Conservation (phyloP, 1,140 invertebrate species). For the Pomacea maculata region DNA sequence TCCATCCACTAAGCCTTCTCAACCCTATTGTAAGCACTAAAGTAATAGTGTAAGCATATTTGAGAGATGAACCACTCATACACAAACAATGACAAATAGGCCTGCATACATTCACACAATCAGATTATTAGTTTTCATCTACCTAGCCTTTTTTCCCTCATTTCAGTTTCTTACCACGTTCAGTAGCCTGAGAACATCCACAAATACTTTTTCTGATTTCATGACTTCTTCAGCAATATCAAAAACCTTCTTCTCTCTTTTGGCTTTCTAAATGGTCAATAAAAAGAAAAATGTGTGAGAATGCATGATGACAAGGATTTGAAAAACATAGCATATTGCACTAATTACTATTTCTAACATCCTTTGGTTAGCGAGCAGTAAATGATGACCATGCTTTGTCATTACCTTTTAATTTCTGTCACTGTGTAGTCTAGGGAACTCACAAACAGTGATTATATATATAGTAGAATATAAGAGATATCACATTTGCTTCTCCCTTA, state of each 20-base stretch:
- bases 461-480: too few relatives aligned
- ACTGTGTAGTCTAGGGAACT: too few relatives aligned
- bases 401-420: too few relatives aligned
- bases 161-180: slow-evolving; percentile 68
- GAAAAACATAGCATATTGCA: background rate
- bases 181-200: slow-evolving; percentile 76
- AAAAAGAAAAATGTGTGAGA: slow-evolving; percentile 19
- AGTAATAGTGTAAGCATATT: too few relatives aligned
- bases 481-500: too few relatives aligned
- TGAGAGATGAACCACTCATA: background rate
- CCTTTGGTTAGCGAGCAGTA: background rate
- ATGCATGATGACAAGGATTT: background rate
- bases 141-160: too few relatives aligned
- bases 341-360: background rate
- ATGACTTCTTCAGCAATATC: slow-evolving; percentile 76
- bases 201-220: slow-evolving; percentile 77
- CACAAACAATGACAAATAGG: background rate
- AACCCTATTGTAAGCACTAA: too few relatives aligned
- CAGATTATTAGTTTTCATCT: too few relatives aligned
- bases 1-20: too few relatives aligned
- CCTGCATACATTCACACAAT: background rate
- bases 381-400: too few relatives aligned
- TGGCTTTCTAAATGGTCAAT: slow-evolving; percentile 38
- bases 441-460: too few relatives aligned
- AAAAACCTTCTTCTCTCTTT: slow-evolving; percentile 59